These are phyloP conservation scores for Lithosia quadra DNA, from an alignment of 2,888 invertebrate species.

Conservation along the genomic window DNA sequence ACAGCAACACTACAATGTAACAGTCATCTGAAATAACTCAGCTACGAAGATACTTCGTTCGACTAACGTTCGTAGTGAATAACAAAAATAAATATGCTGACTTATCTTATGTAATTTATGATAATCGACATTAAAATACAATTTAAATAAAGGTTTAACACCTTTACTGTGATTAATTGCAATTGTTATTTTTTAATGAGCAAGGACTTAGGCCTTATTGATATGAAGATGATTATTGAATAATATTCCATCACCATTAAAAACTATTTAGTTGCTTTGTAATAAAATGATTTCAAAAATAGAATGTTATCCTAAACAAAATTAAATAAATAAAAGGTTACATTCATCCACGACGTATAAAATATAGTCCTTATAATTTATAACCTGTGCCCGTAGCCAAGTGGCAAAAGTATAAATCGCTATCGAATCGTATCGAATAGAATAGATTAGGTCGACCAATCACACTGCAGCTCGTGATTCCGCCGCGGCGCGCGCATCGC, in stretches of 20 bases:
- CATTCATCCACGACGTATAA: constrained; percentile 19
- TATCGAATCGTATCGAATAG: too few species aligned
- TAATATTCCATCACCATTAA: constrained; percentile 30
- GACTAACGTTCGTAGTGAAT: constrained; percentile 27
- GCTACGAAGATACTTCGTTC: constrained; percentile 26
- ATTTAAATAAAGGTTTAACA: constrained; percentile 32
- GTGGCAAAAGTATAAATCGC: too few species aligned
- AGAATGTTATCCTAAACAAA: background rate
- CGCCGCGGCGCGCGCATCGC: too few species aligned
- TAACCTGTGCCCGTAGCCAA: background rate
- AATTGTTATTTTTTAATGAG: constrained; percentile 49
- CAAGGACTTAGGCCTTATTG: constrained; percentile 63
- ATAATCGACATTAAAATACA: constrained; percentile 30
- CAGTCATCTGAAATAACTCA: constrained; percentile 21
- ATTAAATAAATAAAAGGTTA: background rate
- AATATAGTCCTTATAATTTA: constrained; percentile 31
- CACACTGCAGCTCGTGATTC: too few species aligned
- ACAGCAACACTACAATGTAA: constrained; percentile 33
- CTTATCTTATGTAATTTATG: constrained; percentile 30
- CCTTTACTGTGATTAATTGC: constrained; percentile 48
- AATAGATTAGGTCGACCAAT: too few species aligned
- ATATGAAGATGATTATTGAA: constrained; percentile 56
- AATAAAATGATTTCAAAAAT: background rate
- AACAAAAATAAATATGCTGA: constrained; percentile 41
- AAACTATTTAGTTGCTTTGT: constrained; percentile 19